phyloP scores from a whole-genome alignment of 2,888 invertebrate species.

The Phlogophora meticulosa region DNA sequence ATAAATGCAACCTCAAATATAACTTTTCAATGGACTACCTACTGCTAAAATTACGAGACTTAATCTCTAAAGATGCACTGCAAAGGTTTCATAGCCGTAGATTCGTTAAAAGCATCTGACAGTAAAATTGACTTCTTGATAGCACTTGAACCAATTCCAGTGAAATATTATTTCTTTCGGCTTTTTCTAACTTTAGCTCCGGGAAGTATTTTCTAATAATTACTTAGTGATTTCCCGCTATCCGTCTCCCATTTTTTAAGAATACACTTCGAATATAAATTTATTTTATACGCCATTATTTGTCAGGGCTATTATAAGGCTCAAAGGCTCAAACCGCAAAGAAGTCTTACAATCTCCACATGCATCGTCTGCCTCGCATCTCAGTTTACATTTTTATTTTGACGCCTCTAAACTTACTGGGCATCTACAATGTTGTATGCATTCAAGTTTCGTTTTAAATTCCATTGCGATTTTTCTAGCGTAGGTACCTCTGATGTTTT shows the following conservation, averaged over 20 bases:
- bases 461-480: constrained; percentile 52
- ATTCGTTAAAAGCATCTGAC: constrained; percentile 8
- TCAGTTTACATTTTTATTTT: constrained; percentile 78
- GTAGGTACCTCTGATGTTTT: constrained; percentile 39
- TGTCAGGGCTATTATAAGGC: constrained; percentile 58
- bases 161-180: no score
- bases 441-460: constrained; percentile 57
- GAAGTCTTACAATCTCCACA: constrained; percentile 88
- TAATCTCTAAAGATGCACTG: constrained; percentile 5
- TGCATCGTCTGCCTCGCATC: constrained; percentile 84
- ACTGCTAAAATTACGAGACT: constrained; percentile 5
- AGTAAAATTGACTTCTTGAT: background rate
- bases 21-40: no score
- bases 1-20: no score
- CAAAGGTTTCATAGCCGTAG: background rate
- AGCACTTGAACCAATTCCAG: no score
- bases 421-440: constrained; percentile 50
- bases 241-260: background rate
- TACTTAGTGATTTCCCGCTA: background rate
- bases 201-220: background rate
- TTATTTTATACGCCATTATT: constrained; percentile 48
- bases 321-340: constrained; percentile 79
- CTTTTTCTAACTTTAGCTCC: no score
- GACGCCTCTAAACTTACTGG: constrained; percentile 66
- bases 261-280: background rate